Evolutionary conservation across 2,888 invertebrate genomes (phyloP), one percentile per base, ranked within the genome.

Genomic region (Thymelicus sylvestris): DNA sequence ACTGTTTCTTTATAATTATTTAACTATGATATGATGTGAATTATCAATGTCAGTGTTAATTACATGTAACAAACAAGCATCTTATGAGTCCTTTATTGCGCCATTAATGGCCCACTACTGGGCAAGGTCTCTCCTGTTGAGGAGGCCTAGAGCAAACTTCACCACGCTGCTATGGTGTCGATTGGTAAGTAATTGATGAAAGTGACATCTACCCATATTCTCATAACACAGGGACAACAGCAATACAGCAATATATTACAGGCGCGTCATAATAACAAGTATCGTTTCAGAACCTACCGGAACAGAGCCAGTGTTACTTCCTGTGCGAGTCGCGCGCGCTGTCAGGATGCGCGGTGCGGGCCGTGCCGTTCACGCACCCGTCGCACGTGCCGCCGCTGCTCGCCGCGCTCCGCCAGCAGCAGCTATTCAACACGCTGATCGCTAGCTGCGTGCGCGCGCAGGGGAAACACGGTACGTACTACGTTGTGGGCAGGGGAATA

Each of bases 281-380:
- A 19, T 19, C 19, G 47, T 2, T 15, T 0, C 90, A 97, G 97
- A 97, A 96, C 71, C 92, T 99, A 62, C 98, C 98, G 0, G 98
- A 98, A 85, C 98, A 99, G 86, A 96, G 96, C 72, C 99, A 99
- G 85, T 98, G 98, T 84, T 99, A 98, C 89, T 98, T 98, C 88
- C 95, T 99, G 92, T 98, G 98, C 39, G 97, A 98, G 85, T 96
- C 96, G 74, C 95, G 95, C 74, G 95, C 95, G 41, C 82, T 93
- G 88, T 96, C 96, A 75, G 98, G 97, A 7, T 95, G 97, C 76
- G 88, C 97, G 79, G 96, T 98, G 65, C 94, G 95, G 65, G 96
- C 96, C 74, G 96, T 99, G 71, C 98, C 98, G 0, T 99, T 99
- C 92, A 98, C 98, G 0, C 98, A 98, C 91, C 98, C 99, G 1